These are phyloP conservation scores for Melanargia galathea DNA, from an alignment of 2,888 invertebrate species.

Conservation along the genomic window DNA sequence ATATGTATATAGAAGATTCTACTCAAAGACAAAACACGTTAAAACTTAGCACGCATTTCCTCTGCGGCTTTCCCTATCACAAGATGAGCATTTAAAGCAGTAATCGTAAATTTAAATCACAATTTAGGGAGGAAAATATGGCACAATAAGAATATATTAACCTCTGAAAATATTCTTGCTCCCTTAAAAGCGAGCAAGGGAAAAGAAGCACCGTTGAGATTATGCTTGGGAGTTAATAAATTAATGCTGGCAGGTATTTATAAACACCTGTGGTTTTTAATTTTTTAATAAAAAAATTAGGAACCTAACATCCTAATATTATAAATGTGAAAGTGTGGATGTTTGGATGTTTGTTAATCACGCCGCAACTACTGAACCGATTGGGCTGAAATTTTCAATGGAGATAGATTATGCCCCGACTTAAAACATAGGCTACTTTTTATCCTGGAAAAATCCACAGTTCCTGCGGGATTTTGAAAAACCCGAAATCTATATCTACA, in stretches of 20 bases:
- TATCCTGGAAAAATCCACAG: too few relatives aligned
- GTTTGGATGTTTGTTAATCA: too few relatives aligned
- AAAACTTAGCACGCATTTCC: neutral
- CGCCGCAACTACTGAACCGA: too few relatives aligned
- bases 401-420: too few relatives aligned
- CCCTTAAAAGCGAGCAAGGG: conserved; percentile 26
- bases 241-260: conserved; percentile 11
- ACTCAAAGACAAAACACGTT: neutral
- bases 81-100: conserved; percentile 40
- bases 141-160: conserved; percentile 51
- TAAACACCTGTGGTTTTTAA: conserved; percentile 16
- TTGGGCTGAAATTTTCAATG: too few relatives aligned
- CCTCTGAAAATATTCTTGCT: conserved; percentile 27
- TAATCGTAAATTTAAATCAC: conserved; percentile 69
- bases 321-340: too few relatives aligned
- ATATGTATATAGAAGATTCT: too few relatives aligned
- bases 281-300: conserved; percentile 1
- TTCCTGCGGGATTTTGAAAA: too few relatives aligned
- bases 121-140: conserved; percentile 60
- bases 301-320: neutral
- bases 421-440: too few relatives aligned
- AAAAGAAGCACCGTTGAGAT: conserved; percentile 10
- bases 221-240: conserved; percentile 20
- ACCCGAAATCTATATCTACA: too few relatives aligned
- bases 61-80: conserved; percentile 18